Evolutionary conservation across 2,113 vertebrate genomes (phyloP), one percentile per base, ranked within the genome.

Genomic region (Spea bombifrons): DNA sequence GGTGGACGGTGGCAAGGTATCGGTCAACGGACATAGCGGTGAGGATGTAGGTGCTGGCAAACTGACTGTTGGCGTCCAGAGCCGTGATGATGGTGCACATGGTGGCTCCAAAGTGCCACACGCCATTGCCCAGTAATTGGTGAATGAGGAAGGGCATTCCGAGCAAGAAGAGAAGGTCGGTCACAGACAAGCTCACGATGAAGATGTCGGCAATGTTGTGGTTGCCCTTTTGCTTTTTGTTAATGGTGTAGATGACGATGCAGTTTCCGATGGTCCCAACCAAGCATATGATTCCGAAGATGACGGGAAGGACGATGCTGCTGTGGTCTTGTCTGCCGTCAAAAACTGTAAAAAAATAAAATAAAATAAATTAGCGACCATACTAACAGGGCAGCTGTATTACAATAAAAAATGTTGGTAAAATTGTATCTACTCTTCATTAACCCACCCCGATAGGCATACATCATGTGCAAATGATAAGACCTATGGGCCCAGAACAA

Each of bases 221-320:
- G 65, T 74, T 80, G 3, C 78, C 78, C 53, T 80, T 80, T 4
- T 71, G 78, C 49, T 80, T 80, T 30, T 77, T 81, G 61, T 71
- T 75, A 10, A 81, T 71, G 61, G 80, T 81, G 74, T 76, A 81
- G 59, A 81, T 77, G 16, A 81, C 80, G 7, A 81, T 75, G 47
- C 80, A 75, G 67, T 81, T 81, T 2, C 80, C 80, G 17, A 77
- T 81, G n/a, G 65, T 76, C 43, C 80, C 80, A 44, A 81, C 73
- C 75, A 81, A 52, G 44, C 74, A 81, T 72, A 81, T 81, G 74
- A 81, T 77, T 5, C 74, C 80, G 76, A 81, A 81, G 46, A 75
- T 73, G 13, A 75, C 47, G 3, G 82, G 72, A 12, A 83, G 63
- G 66, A 82, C 43, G 8, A 81, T 63, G 49, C 69, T 79, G 65